Conservation (phyloP, 2,113 vertebrate species). For the Hyaena hyaena region DNA sequence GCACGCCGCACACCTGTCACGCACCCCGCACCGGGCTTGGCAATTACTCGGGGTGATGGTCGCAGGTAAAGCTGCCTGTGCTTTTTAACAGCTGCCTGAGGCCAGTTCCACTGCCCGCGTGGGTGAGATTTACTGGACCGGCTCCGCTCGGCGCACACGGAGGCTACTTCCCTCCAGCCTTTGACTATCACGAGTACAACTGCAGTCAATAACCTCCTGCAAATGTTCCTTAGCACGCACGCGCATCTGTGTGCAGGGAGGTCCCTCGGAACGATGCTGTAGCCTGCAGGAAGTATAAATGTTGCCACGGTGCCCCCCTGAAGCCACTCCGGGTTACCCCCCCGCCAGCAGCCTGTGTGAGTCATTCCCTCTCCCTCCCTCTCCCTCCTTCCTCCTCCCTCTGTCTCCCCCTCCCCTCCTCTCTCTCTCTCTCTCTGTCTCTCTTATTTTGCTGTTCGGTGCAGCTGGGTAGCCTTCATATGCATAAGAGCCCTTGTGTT, state of each 20-base stretch:
- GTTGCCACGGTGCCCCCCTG: neutral
- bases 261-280: neutral
- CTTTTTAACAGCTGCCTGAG: neutral
- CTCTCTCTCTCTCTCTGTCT: neutral
- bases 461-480: neutral
- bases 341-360: neutral
- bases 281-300: neutral
- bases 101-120: no score
- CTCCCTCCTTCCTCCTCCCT: no score
- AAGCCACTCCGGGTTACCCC: neutral
- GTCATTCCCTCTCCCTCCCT: no score
- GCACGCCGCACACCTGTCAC: fast-evolving
- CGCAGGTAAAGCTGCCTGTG: neutral
- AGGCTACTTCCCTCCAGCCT: neutral
- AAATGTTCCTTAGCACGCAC: no score
- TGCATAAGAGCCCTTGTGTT: neutral
- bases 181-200: neutral
- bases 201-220: neutral
- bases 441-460: neutral
- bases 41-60: fast-evolving
- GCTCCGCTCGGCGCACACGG: fast-evolving
- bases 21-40: fast-evolving
- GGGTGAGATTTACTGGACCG: fast-evolving
- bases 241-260: neutral
- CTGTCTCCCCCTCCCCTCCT: no score